Base-by-base conservation (phyloP, 1,140 invertebrate genomes). In the Micrasema minimum region DNA sequence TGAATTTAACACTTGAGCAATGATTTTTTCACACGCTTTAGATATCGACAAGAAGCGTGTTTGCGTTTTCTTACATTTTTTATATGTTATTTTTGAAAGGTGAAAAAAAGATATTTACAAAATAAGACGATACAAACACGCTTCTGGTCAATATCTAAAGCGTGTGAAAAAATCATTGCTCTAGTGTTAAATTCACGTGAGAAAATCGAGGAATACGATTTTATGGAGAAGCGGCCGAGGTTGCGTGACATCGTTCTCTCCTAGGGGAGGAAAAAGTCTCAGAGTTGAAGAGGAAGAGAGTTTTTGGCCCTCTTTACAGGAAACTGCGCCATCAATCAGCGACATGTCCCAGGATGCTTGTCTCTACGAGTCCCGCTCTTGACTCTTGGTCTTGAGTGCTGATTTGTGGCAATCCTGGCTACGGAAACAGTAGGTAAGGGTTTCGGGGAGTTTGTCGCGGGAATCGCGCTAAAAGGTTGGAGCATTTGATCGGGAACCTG, bases 381-480 rank as follows among this genome's bases (percentile, higher is more conserved):
- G 50, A n/a, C n/a, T 61, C 67, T 53, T 12, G 22, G 22, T 48
- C 16, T 48, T 57, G 66, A 65, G 61, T 69, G 67, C 69, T 73
- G 67, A 73, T 73, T 73, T 73, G 72, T 70, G 48, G 50, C 66
- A 69, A 69, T 66, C 67, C 61, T 48, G 37, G 37, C 6, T 43
- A 69, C 22, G 31, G 50, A 67, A 65, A 57, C 69, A 41, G 38
- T 38, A 20, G 70, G 53, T 35, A 71, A 43, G 43, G 43, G 22
- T 51, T 45, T 3, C 10, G 46, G 18, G 23, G 31, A 50, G 12
- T 50, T 66, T 61, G 35, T 48, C 43, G 22, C 59, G 59, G 31
- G 45, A 45, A 12, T 45, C 41, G 2, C 2, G 14, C 41, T 45
- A 45, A 45, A 45, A 45, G 41, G 41, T 12, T 12, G 41, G 11